Base-by-base conservation (phyloP, 2,888 invertebrate genomes). In the Noctua fimbriata region DNA sequence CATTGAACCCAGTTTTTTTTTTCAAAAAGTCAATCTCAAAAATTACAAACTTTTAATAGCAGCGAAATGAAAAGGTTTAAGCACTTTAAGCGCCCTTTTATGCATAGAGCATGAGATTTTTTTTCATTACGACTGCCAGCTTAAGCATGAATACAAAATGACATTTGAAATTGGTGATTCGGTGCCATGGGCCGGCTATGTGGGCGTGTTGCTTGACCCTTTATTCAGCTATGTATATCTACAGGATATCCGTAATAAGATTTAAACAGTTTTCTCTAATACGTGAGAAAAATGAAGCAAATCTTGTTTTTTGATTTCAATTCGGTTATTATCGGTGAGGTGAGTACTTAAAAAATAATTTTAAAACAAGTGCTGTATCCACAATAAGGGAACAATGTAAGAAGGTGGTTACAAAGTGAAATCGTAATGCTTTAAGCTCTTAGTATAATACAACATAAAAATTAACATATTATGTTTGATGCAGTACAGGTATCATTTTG, bases 341-440 rank as follows among this genome's bases (percentile, higher is more conserved):
- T 67, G 24, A 21, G 14, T 32, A 55, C 28, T 55, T 69, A 71
- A 2, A n/a, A 58, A n/a, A 69, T 60, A 69, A 69, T 69, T 74
- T 86, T 24, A 70, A 66, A 69, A 47, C n/a, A 67, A 76, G 73
- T 84, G 76, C 69, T 60, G 21, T 58, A 36, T 44, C 9, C 47
- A 66, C 6, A 60, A n/a, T 44, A 2, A 76, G 66, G 6, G 6
- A 72, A 70, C 16, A 72, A 41, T 78, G 60, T 32, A 47, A 65
- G 32, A 36, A 12, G 5, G 66, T 73, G 49, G 21, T 73, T 82
- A 87, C 79, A 78, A 85, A 87, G 88, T 85, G 77, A 87, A 83
- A 82, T 79, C 69, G 52, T 36, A 65, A 73, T 73, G 81, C 79
- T 88, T 58, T 83, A 85, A 86, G 78, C 86, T 74, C 73, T 88